Conservation (phyloP, 2,888 invertebrate species). For the Agelastica alni region DNA sequence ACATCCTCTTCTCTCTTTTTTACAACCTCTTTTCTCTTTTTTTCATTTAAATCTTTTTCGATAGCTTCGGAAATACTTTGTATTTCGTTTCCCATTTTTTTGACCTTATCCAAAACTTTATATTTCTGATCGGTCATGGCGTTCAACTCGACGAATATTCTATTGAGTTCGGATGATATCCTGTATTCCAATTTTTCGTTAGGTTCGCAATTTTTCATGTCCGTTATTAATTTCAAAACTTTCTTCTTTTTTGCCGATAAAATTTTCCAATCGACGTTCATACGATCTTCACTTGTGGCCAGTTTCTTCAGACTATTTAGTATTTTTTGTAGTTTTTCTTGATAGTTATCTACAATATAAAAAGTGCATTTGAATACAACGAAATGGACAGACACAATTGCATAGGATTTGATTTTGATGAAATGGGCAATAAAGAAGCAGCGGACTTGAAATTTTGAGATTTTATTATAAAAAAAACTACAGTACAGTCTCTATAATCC, state of each 20-base stretch:
- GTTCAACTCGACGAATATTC: constrained; percentile 42
- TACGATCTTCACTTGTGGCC: constrained; percentile 42
- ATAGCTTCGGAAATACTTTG: constrained; percentile 41
- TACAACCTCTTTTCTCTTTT: no score
- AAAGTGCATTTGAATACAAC: no score
- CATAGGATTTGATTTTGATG: no score
- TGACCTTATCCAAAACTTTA: constrained; percentile 41
- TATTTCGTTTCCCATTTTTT: constrained; percentile 41
- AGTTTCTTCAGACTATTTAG: constrained; percentile 42
- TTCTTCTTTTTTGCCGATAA: constrained; percentile 45
- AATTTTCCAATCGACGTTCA: constrained; percentile 44
- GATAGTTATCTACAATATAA: constrained; percentile 36
- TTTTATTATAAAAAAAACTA: no score
- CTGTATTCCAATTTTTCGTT: constrained; percentile 37
- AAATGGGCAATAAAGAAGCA: no score
- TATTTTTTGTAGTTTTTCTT: constrained; percentile 42
- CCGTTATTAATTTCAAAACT: constrained; percentile 43
- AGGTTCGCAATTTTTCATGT: constrained; percentile 29
- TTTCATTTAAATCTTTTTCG: no score
- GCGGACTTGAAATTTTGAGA: no score
- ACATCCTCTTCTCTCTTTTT: no score
- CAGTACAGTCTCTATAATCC: no score
- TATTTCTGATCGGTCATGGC: constrained; percentile 42
- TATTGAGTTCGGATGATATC: constrained; percentile 40
- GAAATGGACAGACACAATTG: no score